Evolutionary conservation across 2,888 invertebrate species (phyloP).

Genomic region (Julus scandinavius): DNA sequence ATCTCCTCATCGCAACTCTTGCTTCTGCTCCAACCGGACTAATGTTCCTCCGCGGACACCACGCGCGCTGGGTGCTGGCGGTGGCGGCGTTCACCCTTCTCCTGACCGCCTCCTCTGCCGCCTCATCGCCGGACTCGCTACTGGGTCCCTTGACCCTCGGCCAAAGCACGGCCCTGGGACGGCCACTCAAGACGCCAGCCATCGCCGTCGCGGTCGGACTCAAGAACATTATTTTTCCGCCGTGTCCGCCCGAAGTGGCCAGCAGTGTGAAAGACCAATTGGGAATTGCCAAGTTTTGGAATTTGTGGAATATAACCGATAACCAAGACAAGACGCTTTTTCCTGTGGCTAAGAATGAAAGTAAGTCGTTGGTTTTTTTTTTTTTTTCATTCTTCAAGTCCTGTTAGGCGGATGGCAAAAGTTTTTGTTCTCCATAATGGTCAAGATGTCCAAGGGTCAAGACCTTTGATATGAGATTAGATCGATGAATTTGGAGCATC

Average conservation of each 20-base stretch:
- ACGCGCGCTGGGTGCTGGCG: constrained; percentile 33
- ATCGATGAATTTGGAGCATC: neutral
- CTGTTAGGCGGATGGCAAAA: neutral
- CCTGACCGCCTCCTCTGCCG: neutral
- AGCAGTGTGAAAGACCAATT: constrained; percentile 54
- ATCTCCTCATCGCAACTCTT: neutral
- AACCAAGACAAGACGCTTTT: constrained; percentile 44
- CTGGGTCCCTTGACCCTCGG: neutral
- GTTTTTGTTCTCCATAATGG: neutral
- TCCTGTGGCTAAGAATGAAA: constrained; percentile 42
- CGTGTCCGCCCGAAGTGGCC: constrained; percentile 54
- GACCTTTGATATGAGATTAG: neutral
- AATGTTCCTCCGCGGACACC: constrained; percentile 48
- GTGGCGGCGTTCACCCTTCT: neutral
- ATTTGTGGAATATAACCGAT: constrained; percentile 54
- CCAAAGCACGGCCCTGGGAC: neutral
- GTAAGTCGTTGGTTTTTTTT: constrained; percentile 9
- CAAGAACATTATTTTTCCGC: constrained; percentile 47
- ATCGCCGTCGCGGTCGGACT: constrained; percentile 48
- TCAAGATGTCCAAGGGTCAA: too few relatives aligned
- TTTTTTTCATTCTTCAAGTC: neutral
- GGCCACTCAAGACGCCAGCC: neutral
- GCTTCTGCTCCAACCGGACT: neutral
- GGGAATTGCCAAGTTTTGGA: constrained; percentile 56
- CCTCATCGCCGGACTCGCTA: neutral